Evolutionary conservation across 2,888 invertebrate species (phyloP), one percentile per base, ranked within the genome.

Genomic region (Chymomyza fuscimana): DNA sequence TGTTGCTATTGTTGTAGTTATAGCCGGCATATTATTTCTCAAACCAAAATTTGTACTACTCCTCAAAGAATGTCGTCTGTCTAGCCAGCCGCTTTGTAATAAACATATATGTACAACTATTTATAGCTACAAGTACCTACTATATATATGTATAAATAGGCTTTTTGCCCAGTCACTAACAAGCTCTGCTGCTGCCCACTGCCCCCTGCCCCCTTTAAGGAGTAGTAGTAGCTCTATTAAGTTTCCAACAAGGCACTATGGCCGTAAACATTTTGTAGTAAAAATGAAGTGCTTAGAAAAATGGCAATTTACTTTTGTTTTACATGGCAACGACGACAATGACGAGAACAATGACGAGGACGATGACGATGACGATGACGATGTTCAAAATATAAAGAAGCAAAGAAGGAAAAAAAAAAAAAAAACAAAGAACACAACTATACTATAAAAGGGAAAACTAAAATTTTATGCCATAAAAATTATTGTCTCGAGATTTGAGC

Each of bases 301-400:
- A 86, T 83, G 78, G 87, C 87, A 83, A 83, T 81, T 86, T 86
- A 81, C 87, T 86, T 86, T 86, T 86, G 81, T 82, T 79, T 72
- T 73, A 74, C 81, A 82, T 77, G 74, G 68, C 69, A 50, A 58
- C 36, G 65, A 69, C 73, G 73, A 67, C 7, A 1, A 32, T 7
- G 32, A 32, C 7, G 32, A 32, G 7, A 5, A 32, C 5, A 1
- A 32, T 5, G n/a, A 52, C 19, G 52, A 52, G 2, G 52, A 19
- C 52, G 52, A 52, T 52, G 52, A 52, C 52, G 52, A 54, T 22
- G 22, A n/a, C 16, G 54, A 54, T 5, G 54, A 54, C 1, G 51
- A 15, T n/a, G 51, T 15, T n/a, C 6, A 51, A 51, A 62, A 46
- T n/a, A 10, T 12, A 19, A 36, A 22, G 22, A 32, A 40, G 46